Base-by-base conservation (phyloP, 2,888 invertebrate genomes). In the Cotesia congregata region DNA sequence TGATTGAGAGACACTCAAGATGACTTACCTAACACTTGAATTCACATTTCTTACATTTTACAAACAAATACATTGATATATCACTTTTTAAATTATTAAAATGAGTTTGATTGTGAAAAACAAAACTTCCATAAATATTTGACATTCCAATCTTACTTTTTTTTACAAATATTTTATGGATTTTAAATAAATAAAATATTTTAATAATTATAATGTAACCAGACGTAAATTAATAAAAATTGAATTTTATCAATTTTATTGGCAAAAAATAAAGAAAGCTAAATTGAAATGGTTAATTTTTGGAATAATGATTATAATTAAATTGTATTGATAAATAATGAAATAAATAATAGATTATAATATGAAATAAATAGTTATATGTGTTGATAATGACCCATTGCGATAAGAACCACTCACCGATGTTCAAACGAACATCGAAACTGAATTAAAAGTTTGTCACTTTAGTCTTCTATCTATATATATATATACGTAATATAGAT, bases 191-290 rank as follows among this genome's bases (percentile, higher is more conserved):
- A 20, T 20, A 20, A 20, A 20, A 20, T 20, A 20, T 20, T 20
- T 20, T 20, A 1, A 20, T 20, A 1, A 30, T 30, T 30, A 30
- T 30, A 30, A 20, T 20, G 1, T 30, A 30, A 30, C 30, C 30
- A 30, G 3, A 30, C 3, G 3, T 30, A 30, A 30, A 30, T 30
- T 30, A 20, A 20, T 20, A 30, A 30, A 30, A 50, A 41, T 64
- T 70, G 70, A 39, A 20, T 60, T 39, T n/a, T 62, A 59, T 62
- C 20, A 60, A 69, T 40, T 75, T 64, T 70, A 30, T 15, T 15
- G 30, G 30, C 30, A 30, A 30, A 30, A 30, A 30, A 30, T 30
- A 30, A 30, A 30, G 30, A 30, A 30, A 30, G 3, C 30, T 30
- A 30, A 30, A 30, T 30, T 30, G 3, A 30, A 30, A 30, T 30